These are phyloP conservation scores for Takifugu flavidus DNA, from an alignment of 2,113 vertebrate genomes.

Conservation along the genomic window DNA sequence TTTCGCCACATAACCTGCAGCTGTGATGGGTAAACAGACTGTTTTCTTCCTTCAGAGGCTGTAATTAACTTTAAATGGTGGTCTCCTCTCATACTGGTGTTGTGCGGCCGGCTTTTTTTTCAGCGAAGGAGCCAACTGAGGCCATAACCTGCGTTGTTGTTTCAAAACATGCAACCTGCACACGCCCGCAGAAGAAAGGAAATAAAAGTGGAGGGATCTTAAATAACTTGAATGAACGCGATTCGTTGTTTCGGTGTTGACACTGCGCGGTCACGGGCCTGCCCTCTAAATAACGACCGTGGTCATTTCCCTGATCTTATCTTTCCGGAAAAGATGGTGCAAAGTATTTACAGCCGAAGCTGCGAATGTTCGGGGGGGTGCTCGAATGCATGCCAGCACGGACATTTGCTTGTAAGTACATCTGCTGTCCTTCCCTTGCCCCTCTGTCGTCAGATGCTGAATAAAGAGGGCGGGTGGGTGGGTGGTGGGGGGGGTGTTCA, in stretches of 20 bases:
- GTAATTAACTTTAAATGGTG: no score
- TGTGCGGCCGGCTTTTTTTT: background rate
- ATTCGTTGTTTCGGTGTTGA: no score
- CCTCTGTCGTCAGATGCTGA: slow-evolving; percentile 58
- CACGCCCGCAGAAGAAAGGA: background rate
- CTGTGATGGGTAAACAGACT: background rate
- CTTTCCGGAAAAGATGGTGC: slow-evolving; percentile 40
- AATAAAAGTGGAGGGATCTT: background rate
- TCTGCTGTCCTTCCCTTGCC: slow-evolving; percentile 21
- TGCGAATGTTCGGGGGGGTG: slow-evolving; percentile 43
- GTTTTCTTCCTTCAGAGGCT: background rate
- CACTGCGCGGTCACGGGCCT: no score
- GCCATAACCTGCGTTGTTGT: background rate
- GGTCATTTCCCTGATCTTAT: slow-evolving; percentile 38
- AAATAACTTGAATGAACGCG: no score
- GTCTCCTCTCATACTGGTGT: background rate
- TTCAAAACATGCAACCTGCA: background rate
- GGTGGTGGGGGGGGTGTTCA: slow-evolving; percentile 34
- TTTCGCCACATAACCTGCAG: no score
- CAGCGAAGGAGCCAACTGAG: slow-evolving; percentile 8
- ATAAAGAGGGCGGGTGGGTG: slow-evolving; percentile 26
- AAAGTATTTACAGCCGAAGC: slow-evolving; percentile 37
- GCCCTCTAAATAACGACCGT: slow-evolving; percentile 19
- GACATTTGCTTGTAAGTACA: slow-evolving; percentile 43
- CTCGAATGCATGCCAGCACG: slow-evolving; percentile 50